A percentile compares a stretch with the other conserved stretches of the same genome.
phyloP scores from a whole-genome alignment of 2,888 invertebrate species.

The Schizotus pectinicornis region DNA sequence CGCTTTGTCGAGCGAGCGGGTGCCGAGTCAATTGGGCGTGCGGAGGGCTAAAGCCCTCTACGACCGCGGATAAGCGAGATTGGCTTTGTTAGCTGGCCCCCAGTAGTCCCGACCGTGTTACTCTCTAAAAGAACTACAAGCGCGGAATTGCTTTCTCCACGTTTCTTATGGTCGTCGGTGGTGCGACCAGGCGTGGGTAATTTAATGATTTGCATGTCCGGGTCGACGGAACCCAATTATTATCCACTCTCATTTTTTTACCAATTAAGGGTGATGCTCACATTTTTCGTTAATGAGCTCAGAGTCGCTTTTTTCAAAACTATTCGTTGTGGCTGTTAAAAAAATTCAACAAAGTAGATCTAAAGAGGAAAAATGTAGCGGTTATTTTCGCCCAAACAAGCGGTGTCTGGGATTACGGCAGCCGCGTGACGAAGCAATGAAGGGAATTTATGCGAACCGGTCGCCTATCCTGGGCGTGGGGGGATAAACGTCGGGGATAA shows the following conservation, averaged over 20 bases:
- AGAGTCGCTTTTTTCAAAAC: too few species aligned
- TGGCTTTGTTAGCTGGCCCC: constrained; percentile 52
- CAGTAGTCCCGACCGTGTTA: constrained; percentile 46
- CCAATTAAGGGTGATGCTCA: too few species aligned
- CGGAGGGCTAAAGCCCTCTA: constrained; percentile 39
- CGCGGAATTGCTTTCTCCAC: constrained; percentile 26
- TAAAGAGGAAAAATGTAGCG: too few species aligned
- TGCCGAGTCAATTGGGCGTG: constrained; percentile 55
- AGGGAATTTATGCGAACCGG: background rate
- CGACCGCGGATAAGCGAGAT: constrained; percentile 50
- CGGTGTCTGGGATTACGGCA: background rate
- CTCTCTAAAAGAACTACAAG: constrained; percentile 46
- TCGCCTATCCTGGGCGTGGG: background rate
- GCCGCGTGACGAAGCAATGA: too few species aligned
- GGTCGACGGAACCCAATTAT: too few species aligned
- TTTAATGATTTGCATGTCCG: too few species aligned
- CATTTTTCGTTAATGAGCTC: too few species aligned
- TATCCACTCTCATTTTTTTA: too few species aligned
- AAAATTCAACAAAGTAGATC: too few species aligned
- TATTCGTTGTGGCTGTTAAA: too few species aligned
- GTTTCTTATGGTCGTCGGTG: too few species aligned
- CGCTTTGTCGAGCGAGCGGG: constrained; percentile 50
- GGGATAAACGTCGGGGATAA: constrained; percentile 2
- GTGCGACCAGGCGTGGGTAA: too few species aligned
- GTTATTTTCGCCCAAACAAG: background rate